Evolutionary conservation across 2,113 vertebrate genomes (phyloP).

Genomic region (Alosa alosa): DNA sequence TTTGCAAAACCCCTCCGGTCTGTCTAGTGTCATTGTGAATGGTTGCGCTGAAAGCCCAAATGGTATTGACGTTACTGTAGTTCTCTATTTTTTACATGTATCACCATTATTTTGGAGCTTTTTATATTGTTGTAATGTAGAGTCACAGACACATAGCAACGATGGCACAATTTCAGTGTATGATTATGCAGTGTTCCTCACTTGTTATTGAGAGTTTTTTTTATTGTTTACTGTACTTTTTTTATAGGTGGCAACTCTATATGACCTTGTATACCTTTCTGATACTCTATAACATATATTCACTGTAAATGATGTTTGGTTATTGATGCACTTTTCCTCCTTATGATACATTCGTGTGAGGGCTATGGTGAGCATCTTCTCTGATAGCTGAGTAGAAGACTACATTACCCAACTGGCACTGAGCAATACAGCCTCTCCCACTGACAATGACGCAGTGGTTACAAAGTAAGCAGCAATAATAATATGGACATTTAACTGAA

Average conservation of each 20-base stretch:
- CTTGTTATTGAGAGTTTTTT: slow-evolving; percentile 55
- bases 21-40: slow-evolving; percentile 66
- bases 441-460: slow-evolving; percentile 62
- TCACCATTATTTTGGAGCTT: slow-evolving; percentile 68
- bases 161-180: slow-evolving; percentile 68
- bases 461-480: slow-evolving; percentile 75
- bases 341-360: slow-evolving; percentile 45
- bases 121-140: slow-evolving; percentile 73
- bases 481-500: slow-evolving; percentile 39
- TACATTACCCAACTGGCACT: slow-evolving; percentile 61
- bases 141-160: slow-evolving; percentile 69
- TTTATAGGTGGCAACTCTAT: slow-evolving; percentile 75
- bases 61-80: slow-evolving; percentile 72
- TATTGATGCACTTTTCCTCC: slow-evolving; percentile 65
- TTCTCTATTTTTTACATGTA: slow-evolving; percentile 75
- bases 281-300: slow-evolving; percentile 62
- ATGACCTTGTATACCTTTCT: slow-evolving; percentile 69
- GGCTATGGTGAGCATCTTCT: slow-evolving; percentile 50
- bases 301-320: slow-evolving; percentile 69
- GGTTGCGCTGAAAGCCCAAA: slow-evolving; percentile 64
- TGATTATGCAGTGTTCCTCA: slow-evolving; percentile 68
- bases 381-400: slow-evolving; percentile 54
- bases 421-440: slow-evolving; percentile 68
- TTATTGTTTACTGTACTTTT: slow-evolving; percentile 58
- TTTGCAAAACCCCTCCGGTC: slow-evolving; percentile 41